Evolutionary conservation across 2,888 invertebrate species (phyloP).

Genomic region (Nymphalis polychloros): DNA sequence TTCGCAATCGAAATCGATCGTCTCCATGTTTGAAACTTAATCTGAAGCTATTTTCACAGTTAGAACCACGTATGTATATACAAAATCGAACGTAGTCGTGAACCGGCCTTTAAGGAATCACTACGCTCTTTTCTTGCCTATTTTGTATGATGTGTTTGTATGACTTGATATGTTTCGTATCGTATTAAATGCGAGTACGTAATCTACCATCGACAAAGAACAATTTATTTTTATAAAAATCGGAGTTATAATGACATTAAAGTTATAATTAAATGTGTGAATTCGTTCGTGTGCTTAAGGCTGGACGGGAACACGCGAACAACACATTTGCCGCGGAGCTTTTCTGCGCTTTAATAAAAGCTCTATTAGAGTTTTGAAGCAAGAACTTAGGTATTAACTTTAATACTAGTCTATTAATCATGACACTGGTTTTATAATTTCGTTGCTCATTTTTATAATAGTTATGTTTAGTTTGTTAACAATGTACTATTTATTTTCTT

Average conservation of each 20-base stretch:
- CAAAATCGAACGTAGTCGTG: no score
- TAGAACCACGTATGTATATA: no score
- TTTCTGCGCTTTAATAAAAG: slow-evolving; percentile 9
- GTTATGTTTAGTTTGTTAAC: background rate
- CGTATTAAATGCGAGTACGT: no score
- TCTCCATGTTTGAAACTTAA: no score
- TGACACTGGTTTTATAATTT: background rate
- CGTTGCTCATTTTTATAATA: background rate
- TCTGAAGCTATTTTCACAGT: no score
- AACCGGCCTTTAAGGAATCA: no score
- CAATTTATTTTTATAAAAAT: background rate
- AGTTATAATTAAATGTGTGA: slow-evolving; percentile 20
- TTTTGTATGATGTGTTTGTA: no score
- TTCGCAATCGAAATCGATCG: no score
- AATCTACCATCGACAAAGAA: background rate
- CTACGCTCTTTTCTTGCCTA: no score
- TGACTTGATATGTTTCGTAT: no score
- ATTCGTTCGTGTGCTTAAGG: slow-evolving; percentile 16
- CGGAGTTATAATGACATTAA: slow-evolving; percentile 27
- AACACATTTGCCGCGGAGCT: slow-evolving; percentile 19
- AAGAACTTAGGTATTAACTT: slow-evolving; percentile 2
- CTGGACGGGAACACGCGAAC: slow-evolving; percentile 23
- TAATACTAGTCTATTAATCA: slow-evolving; percentile 4
- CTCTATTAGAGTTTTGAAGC: slow-evolving; percentile 16
- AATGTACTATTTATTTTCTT: background rate